phyloP scores from a whole-genome alignment of 2,888 invertebrate species.

The Drosophila diplacantha region DNA sequence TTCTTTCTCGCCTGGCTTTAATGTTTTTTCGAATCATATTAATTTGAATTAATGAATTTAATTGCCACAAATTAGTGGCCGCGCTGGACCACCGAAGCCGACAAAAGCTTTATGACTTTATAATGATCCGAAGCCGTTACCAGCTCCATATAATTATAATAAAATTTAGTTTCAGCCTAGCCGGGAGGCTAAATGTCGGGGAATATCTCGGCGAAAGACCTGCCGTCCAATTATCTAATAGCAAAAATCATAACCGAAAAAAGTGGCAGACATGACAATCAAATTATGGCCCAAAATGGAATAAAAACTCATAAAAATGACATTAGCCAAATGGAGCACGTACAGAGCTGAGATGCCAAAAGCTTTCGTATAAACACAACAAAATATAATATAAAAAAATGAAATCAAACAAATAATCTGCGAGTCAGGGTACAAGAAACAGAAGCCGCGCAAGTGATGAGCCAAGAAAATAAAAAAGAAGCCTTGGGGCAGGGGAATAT shows the following conservation, averaged over 20 bases:
- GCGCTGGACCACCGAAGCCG: constrained; percentile 49
- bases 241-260: constrained; percentile 32
- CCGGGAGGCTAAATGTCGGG: constrained; percentile 7
- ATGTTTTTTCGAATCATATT: constrained; percentile 67
- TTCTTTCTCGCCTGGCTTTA: constrained; percentile 27
- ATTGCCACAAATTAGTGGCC: constrained; percentile 65
- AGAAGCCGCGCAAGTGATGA: constrained; percentile 37
- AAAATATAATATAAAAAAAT: constrained; percentile 44
- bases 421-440: constrained; percentile 23
- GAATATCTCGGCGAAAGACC: constrained; percentile 8
- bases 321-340: constrained; percentile 53
- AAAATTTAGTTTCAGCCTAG: constrained; percentile 8
- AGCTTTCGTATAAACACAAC: constrained; percentile 32
- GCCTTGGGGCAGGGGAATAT: constrained; percentile 1
- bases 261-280: constrained; percentile 33
- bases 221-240: constrained; percentile 44
- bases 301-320: constrained; percentile 46
- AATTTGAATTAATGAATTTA: constrained; percentile 71
- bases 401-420: constrained; percentile 50
- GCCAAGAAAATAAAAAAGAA: constrained; percentile 7
- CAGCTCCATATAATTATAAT: constrained; percentile 52
- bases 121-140: constrained; percentile 58
- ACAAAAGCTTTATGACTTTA: constrained; percentile 45
- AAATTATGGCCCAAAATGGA: constrained; percentile 37
- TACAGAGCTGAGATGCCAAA: constrained; percentile 22